A percentile compares a stretch with the other conserved stretches of the same genome.
Evolutionary conservation across 1,140 invertebrate genomes (phyloP).

Genomic region (Amphibalanus amphitrite): DNA sequence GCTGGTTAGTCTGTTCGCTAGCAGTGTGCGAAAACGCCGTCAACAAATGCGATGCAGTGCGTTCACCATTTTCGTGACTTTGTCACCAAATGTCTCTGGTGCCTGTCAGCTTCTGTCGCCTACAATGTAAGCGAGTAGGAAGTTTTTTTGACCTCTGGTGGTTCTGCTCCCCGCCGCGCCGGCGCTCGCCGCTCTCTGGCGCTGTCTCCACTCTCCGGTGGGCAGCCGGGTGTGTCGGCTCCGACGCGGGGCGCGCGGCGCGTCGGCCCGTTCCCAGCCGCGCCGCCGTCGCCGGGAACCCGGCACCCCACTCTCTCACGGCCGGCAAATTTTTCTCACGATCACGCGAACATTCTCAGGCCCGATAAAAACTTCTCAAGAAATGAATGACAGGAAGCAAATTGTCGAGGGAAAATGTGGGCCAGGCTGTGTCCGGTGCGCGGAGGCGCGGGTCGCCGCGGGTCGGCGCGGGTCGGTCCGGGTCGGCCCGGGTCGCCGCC

Average conservation of each 20-base stretch:
- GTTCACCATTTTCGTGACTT: no score
- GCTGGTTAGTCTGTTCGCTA: no score
- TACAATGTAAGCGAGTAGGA: no score
- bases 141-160: no score
- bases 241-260: no score
- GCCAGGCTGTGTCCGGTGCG: neutral
- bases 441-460: neutral
- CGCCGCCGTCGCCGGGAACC: neutral
- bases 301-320: neutral
- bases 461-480: no score
- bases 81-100: no score
- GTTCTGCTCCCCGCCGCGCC: no score
- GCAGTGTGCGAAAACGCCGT: no score
- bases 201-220: neutral
- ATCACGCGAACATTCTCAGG: neutral
- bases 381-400: slow-evolving; percentile 1
- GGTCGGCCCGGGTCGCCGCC: neutral
- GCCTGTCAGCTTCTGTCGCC: no score
- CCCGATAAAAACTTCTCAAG: neutral
- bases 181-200: neutral
- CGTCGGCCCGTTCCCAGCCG: neutral
- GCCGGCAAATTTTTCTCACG: neutral
- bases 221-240: no score
- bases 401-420: neutral
- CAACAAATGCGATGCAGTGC: no score